Percentiles rank a stretch among this genome's conserved stretches.
These are phyloP conservation scores for Sminthurides bifidus DNA, from an alignment of 1,140 invertebrate species.

Conservation along the genomic window DNA sequence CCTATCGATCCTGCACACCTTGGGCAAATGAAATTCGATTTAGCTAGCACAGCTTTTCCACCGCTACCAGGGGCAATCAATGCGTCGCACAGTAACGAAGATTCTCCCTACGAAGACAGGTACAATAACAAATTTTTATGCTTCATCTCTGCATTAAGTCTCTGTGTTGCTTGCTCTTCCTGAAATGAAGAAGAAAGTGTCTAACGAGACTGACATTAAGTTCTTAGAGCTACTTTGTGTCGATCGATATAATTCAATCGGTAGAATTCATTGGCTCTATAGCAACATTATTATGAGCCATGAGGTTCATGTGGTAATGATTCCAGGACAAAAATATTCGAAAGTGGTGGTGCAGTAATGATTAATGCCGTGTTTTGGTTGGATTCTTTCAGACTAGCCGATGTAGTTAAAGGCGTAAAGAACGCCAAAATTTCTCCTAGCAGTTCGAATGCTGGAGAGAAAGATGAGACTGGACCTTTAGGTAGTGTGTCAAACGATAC, in stretches of 20 bases:
- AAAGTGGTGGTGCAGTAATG: no score
- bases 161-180: conserved; percentile 10
- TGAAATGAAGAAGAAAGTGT: conserved; percentile 12
- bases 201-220: conserved; percentile 14
- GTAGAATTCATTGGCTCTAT: no score
- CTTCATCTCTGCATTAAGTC: not conserved
- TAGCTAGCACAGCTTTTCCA: conserved; percentile 67
- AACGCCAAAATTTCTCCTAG: conserved; percentile 18
- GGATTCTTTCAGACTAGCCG: conserved; percentile 50
- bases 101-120: conserved; percentile 28
- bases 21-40: conserved; percentile 50
- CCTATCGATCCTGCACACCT: conserved; percentile 6
- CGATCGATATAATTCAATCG: no score
- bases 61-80: conserved; percentile 54
- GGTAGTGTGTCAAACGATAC: conserved; percentile 15
- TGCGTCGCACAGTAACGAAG: conserved; percentile 24
- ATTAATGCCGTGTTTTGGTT: no score
- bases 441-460: not conserved
- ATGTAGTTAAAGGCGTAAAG: conserved; percentile 60
- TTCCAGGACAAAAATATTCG: no score
- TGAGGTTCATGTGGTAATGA: no score
- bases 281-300: not conserved
- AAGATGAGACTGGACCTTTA: conserved; percentile 8
- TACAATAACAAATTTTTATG: conserved; percentile 2
- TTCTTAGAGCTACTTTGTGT: not conserved